A percentile compares a stretch with the other conserved stretches of the same genome.
These are phyloP conservation scores for Epinotia bilunana DNA, from an alignment of 2,888 invertebrate species.

Conservation along the genomic window DNA sequence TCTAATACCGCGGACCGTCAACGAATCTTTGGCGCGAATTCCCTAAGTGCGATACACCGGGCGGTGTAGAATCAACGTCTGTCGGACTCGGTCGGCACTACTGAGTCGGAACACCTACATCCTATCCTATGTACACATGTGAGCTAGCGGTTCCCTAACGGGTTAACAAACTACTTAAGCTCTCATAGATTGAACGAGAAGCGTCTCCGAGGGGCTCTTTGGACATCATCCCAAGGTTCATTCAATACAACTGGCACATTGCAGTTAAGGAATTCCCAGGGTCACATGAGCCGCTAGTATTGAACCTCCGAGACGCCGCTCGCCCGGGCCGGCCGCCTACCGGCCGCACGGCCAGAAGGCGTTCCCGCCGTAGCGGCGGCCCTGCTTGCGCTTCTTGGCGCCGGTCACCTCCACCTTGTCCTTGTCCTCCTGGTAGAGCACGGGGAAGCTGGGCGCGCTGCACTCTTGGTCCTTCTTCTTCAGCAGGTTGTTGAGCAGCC, in stretches of 20 bases:
- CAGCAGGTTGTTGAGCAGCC: constrained; percentile 67
- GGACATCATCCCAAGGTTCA: background rate
- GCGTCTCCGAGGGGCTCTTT: background rate
- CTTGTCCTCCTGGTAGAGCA: constrained; percentile 54
- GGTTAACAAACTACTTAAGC: constrained; percentile 19
- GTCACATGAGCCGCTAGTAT: background rate
- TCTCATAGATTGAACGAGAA: background rate
- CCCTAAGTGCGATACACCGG: constrained; percentile 49
- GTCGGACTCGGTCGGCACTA: constrained; percentile 54
- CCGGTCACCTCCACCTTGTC: constrained; percentile 63
- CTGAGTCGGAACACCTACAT: constrained; percentile 16
- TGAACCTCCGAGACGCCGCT: background rate
- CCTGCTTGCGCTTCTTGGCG: constrained; percentile 77
- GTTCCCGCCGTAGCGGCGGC: constrained; percentile 72
- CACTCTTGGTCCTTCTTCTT: constrained; percentile 56
- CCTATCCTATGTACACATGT: background rate
- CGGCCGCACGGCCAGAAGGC: constrained; percentile 80
- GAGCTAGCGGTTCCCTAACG: constrained; percentile 5
- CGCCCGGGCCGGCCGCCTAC: constrained; percentile 53
- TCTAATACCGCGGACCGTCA: constrained; percentile 59
- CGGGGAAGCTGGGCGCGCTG: constrained; percentile 57
- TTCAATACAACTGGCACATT: background rate
- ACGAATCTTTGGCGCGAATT: constrained; percentile 76
- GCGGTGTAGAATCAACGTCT: constrained; percentile 68
- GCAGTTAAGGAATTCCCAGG: background rate